Base-by-base conservation (phyloP, 2,888 invertebrate species). In the Philereme transversata region DNA sequence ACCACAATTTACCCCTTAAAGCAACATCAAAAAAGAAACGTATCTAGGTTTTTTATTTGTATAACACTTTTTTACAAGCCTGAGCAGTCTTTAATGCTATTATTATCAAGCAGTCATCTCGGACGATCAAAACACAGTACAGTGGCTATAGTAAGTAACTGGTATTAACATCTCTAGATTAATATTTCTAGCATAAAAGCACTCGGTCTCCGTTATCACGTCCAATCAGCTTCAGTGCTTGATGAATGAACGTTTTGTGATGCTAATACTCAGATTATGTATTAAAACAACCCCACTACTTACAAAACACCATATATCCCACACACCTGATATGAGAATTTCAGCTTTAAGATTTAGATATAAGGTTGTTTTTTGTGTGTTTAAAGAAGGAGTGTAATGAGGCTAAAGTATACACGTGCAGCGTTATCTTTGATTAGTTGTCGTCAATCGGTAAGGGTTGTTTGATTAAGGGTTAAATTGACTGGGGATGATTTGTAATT, bases 211-310 rank as follows among this genome's bases (percentile, higher is more conserved):
- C 85, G 87, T 84, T 88, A 87, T 81, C 65, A 38, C 36, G 66
- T 69, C 72, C 82, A 79, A 88, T 88, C 88, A 82, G 75, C 76
- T 79, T 86, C 87, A 88, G 84, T 83, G 77, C 78, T 74, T 87
- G 90, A 90, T 90, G 90, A 90, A 91, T 88, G 87, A 84, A 88
- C 81, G 87, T 86, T 90, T 90, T 90, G 89, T 89, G 86, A 89
- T 90, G 88, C 67, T 72, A 71, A 72, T 73, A 79, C 71, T 60
- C 71, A 69, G 70, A 73, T 70, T 71, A 71, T 65, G 57, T 69
- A 70, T 65, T 57, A 65, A 67, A 73, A 70, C 65, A 65, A 69
- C 68, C 66, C 67, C 58, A 34, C 45, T 41, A 46, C 50, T 34
- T n/a, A 9, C 33, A 46, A 11, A 62, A 64, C 55, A 54, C 43